Evolutionary conservation across 2,797 vertebrate species (phyloP), one percentile per base, ranked within the genome.

Genomic region (Parambassis ranga): DNA sequence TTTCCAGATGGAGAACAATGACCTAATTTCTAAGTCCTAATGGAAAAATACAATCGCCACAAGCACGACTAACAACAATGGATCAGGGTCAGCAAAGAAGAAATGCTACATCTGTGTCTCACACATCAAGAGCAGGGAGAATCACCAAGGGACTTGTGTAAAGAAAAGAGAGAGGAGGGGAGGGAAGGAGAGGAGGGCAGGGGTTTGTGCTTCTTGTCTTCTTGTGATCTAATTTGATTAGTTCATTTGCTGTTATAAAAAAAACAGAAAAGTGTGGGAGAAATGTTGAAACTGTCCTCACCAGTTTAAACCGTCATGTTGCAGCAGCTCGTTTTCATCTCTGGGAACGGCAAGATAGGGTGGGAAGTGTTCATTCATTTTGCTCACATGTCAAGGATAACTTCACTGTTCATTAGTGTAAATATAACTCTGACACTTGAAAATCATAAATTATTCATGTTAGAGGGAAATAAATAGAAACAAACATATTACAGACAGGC

Each of bases 281-380:
- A 79, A 77, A 81, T 84, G 84, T 86, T 84, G 75, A 88, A 77
- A 50, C 84, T 81, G 70, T 91, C 88, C 89, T 93, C 89, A 91
- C 89, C 87, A 90, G 87, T 89, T 87, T 86, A 89, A 91, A 90
- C 82, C 86, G 68, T 91, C 90, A 39, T 89, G 90, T 53, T 87
- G 86, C 84, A 88, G 87, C 86, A 79, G 74, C 82, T 87, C 85
- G 83, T 83, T 85, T 81, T 91, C 89, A 79, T 87, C 85, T 89
- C 90, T 91, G 90, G 73, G 64, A 75, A 91, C 32, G 71, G 84
- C 74, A 87, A n/a, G 76, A 90, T 79, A 89, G 75, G 81, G 82
- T 66, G 60, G 79, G 62, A 71, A 65, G 78, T 67, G 83, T 87
- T 87, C 57, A 85, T 74, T 85, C 72, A 85, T 68, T 81, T 86